Evolutionary conservation across 2,888 invertebrate genomes (phyloP).

Genomic region (Leptopilina syphax): DNA sequence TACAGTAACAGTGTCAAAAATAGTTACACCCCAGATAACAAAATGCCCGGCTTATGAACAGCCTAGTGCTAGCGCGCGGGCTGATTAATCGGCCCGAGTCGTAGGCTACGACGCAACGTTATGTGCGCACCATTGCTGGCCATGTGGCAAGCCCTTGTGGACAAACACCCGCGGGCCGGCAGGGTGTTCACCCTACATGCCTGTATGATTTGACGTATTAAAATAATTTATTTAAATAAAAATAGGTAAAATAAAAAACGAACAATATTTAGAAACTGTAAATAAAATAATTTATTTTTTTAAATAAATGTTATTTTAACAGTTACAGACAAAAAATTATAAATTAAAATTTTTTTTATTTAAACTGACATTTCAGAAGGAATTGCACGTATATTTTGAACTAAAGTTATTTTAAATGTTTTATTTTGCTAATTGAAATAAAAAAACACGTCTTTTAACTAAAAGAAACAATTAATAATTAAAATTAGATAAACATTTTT

Average conservation of each 20-base stretch:
- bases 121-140: slow-evolving; percentile 5
- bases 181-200: neutral
- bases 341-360: neutral
- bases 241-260: neutral
- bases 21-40: too few species aligned
- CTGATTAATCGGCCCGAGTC: too few species aligned
- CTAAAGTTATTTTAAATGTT: neutral
- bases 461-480: too few species aligned
- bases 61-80: too few species aligned
- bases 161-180: neutral
- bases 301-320: neutral
- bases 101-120: neutral
- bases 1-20: too few species aligned
- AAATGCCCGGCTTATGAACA: too few species aligned
- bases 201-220: neutral
- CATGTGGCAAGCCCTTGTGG: neutral
- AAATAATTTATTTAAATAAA: slow-evolving; percentile 11
- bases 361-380: neutral
- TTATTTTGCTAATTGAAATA: neutral
- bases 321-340: too few species aligned
- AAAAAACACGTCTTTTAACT: neutral
- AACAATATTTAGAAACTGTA: neutral
- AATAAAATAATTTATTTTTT: slow-evolving; percentile 6
- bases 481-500: too few species aligned
- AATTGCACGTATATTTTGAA: neutral